phyloP scores from a whole-genome alignment of 2,113 vertebrate species.

The Syngnathus floridae region DNA sequence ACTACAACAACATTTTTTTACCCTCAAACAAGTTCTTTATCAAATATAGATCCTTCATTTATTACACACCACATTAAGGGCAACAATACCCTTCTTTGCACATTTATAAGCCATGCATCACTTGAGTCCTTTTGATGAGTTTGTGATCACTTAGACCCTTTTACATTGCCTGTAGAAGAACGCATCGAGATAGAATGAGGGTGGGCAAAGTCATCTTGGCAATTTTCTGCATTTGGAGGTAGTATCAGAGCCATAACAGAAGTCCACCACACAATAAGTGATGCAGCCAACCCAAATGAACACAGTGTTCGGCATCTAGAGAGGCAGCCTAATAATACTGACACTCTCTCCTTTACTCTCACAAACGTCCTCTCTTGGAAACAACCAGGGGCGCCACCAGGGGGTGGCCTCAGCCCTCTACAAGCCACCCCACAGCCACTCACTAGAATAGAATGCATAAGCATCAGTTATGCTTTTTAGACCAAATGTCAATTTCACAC shows the following conservation, averaged over 20 bases:
- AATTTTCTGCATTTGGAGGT: neutral
- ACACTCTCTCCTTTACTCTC: too few species aligned
- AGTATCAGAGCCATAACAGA: neutral
- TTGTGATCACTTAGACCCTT: conserved; percentile 1
- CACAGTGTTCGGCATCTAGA: too few species aligned
- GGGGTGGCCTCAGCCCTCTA: too few species aligned
- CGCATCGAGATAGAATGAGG: neutral
- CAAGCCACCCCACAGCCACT: too few species aligned
- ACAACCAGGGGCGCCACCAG: too few species aligned
- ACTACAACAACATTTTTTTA: neutral
- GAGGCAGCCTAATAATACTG: too few species aligned
- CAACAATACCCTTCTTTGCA: conserved; percentile 4
- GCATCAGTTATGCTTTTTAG: too few species aligned
- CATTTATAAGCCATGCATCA: conserved; percentile 28
- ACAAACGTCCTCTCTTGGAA: too few species aligned
- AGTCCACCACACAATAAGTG: neutral
- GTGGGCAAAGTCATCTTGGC: neutral
- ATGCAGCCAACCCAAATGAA: neutral
- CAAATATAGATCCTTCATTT: conserved; percentile 7
- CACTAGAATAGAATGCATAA: too few species aligned
- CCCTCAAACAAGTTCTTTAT: neutral
- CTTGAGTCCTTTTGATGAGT: conserved; percentile 8
- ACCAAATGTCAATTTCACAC: too few species aligned
- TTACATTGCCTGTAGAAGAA: neutral
- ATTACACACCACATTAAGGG: conserved; percentile 8